Percentiles rank a stretch among this genome's conserved stretches.
These are phyloP conservation scores for Cosmopolites sordidus DNA, from an alignment of 2,888 invertebrate genomes.

Conservation along the genomic window DNA sequence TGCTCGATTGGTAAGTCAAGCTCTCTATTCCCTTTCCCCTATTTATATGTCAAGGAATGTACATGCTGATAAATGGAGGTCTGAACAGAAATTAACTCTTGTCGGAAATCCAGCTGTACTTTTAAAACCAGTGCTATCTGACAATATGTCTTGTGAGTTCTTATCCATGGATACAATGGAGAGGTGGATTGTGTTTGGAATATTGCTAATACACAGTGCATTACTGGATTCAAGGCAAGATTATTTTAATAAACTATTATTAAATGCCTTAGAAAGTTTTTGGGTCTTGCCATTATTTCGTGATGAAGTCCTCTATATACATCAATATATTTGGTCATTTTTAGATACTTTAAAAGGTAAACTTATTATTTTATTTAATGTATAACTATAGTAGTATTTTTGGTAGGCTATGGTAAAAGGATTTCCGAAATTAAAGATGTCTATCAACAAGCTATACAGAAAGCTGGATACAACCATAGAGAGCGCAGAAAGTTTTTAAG, in stretches of 20 bases:
- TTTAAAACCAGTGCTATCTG: conserved; percentile 89
- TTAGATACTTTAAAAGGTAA: conserved; percentile 87
- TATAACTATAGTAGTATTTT: too few relatives aligned
- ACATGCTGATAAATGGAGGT: conserved; percentile 90
- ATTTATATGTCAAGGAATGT: conserved; percentile 88
- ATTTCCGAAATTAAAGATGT: conserved; percentile 95
- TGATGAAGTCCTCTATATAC: conserved; percentile 95
- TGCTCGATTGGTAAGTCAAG: conserved; percentile 77
- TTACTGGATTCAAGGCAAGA: conserved; percentile 60
- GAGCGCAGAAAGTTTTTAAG: conserved; percentile 95
- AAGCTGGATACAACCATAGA: conserved; percentile 86
- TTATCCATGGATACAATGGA: conserved; percentile 93
- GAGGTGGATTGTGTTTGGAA: conserved; percentile 94
- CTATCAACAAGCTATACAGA: conserved; percentile 83
- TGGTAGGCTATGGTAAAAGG: conserved; percentile 72
- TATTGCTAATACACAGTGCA: conserved; percentile 85
- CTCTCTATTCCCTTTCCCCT: conserved; percentile 80
- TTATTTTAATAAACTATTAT: conserved; percentile 84
- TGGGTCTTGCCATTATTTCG: conserved; percentile 94
- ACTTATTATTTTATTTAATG: too few relatives aligned
- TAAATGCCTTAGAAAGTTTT: conserved; percentile 84
- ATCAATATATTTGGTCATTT: conserved; percentile 85
- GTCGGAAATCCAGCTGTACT: conserved; percentile 93
- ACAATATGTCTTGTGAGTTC: conserved; percentile 97
- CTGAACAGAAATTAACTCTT: conserved; percentile 87